Evolutionary conservation across 2,797 vertebrate species (phyloP), one percentile per base, ranked within the genome.

Genomic region (Xyrichtys novacula): DNA sequence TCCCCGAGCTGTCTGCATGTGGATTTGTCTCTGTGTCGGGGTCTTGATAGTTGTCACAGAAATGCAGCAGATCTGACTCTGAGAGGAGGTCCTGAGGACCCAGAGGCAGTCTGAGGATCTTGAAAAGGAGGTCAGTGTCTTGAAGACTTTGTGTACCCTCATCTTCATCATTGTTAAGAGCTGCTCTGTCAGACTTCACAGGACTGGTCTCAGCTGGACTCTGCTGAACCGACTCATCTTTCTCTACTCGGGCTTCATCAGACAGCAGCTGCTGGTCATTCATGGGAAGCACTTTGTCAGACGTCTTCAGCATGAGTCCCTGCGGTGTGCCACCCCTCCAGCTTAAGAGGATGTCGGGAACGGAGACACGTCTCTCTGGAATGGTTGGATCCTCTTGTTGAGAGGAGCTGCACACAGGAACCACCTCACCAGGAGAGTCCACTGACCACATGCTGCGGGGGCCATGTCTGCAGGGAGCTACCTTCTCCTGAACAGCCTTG

Each of bases 311-410:
- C 0, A 4, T 16, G 0, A 2, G 54, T 5, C n/a, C 34, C 49
- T 81, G 72, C 0, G 74, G 62, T 0, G 60, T 59, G 0, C 42
- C 46, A 5, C 42, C 50, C 5, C 46, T 60, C 81, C 87, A 83
- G 10, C 71, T 82, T 53, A 76, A 60, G 9, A 88, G 52, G 19
- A 87, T 81, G 46, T 91, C 83, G 0, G 87, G 81, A 25, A 87
- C 61, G 4, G 88, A 87, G 36, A 57, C 5, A 0, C 49, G 57
- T n/a, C 80, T 80, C 42, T 89, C 85, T 61, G 68, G 81, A 17
- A 23, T 1, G n/a, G 15, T 43, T 1, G 69, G 71, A 2, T 83
- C 65, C 26, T 86, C 80, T 55, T 62, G 79, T 31, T 87, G 85
- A 40, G 76, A 83, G 0, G 85, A 87, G 46, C 77, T 86, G 11